Conservation (phyloP, 2,797 vertebrate species). For the Rhinella marina region DNA sequence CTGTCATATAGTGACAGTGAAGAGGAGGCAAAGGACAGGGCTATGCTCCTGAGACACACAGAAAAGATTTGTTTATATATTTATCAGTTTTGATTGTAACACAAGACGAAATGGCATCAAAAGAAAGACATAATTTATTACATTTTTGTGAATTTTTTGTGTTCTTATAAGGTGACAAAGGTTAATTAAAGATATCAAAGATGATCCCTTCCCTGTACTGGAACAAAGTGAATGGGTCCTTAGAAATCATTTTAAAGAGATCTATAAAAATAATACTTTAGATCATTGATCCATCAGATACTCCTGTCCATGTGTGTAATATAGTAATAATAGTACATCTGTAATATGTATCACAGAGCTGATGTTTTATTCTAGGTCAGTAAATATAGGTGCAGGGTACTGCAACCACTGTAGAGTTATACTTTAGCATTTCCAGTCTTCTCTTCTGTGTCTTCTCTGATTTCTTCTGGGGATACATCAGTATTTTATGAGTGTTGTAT, state of each 20-base stretch:
- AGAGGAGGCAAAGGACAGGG: no score
- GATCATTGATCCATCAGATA: neutral
- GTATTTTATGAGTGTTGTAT: conserved; percentile 32
- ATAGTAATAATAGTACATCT: neutral
- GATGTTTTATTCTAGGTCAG: neutral
- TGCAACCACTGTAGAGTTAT: neutral
- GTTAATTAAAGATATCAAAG: neutral
- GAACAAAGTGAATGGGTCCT: neutral
- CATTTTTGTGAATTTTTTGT: neutral
- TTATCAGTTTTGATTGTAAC: no score
- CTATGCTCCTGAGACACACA: no score
- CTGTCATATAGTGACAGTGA: no score
- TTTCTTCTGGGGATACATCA: conserved; percentile 27
- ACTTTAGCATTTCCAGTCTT: conserved; percentile 7
- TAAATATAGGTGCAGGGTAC: neutral
- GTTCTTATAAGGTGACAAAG: neutral
- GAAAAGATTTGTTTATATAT: no score
- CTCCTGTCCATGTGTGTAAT: neutral
- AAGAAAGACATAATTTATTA: neutral
- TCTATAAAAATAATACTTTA: neutral
- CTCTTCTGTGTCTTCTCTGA: conserved; percentile 7
- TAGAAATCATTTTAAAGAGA: neutral
- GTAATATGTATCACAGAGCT: neutral
- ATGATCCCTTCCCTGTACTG: neutral
- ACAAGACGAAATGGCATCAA: no score